Evolutionary conservation across 2,797 vertebrate genomes (phyloP), one percentile per base, ranked within the genome.

Genomic region (Mico argentatus): DNA sequence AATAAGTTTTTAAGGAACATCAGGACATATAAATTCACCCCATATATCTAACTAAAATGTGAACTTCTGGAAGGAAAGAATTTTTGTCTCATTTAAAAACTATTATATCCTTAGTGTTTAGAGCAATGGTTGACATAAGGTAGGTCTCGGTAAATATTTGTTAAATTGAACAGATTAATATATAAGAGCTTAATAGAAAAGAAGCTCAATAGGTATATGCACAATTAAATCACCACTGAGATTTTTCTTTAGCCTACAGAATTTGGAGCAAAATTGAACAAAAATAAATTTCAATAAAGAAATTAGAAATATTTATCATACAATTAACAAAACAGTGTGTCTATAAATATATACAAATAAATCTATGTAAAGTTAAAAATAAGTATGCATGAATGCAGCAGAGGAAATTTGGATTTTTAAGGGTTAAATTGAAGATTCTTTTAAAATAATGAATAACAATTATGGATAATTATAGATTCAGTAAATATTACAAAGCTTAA

Each of bases 241-340:
- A 13, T 50, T 67, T 95, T 90, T 61, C 76, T 72, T 84, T 87
- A 94, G 6, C 14, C 13, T 91, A 3, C 46, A 86, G 46, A 88
- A 90, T 90, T 88, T 85, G 20, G 13, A 95, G 14, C 5, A 96
- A 96, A 96, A 70, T 1, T 44, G 44, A 64, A 86, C 14, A 20
- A 76, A 92, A 73, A 73, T 1, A 79, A 94, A 84, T 70, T 73
- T 75, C 70, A 94, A 36, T 85, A 64, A 33, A 70, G 24, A 95
- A 89, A 87, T 95, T 61, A 90, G 48, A 91, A 17, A 70, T 90
- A 90, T 64, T 87, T 90, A 33, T 72, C 77, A 87, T 93, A 59
- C 2, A 91, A 52, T 41, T 33, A 83, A 64, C 61, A 57, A 95
- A 91, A 55, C 17, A 85, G 30, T 77, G 46, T 91, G 14, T 48